These are phyloP conservation scores for Papilio polyxenes DNA, from an alignment of 1,140 invertebrate species.

Conservation along the genomic window DNA sequence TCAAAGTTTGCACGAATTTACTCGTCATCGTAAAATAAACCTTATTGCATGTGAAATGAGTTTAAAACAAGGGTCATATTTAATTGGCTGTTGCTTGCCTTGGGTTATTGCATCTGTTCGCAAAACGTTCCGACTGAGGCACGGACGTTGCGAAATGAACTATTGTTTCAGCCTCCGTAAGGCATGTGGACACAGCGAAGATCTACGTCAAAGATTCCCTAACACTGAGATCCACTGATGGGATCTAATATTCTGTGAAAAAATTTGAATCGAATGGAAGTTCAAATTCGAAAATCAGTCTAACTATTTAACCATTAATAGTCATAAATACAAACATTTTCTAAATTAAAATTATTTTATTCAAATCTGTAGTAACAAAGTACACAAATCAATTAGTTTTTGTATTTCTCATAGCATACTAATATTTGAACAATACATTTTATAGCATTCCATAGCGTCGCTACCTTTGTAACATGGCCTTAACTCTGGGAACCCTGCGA, in stretches of 20 bases:
- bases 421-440: neutral
- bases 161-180: constrained; percentile 13
- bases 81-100: constrained; percentile 3
- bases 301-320: too few species aligned
- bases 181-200: neutral
- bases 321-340: too few species aligned
- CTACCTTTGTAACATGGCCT: neutral
- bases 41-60: constrained; percentile 1
- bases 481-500: constrained; percentile 18
- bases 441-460: neutral
- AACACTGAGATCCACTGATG: too few species aligned
- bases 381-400: too few species aligned
- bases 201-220: too few species aligned
- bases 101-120: constrained; percentile 2
- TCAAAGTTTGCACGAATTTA: neutral
- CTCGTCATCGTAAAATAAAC: neutral
- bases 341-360: too few species aligned
- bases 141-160: constrained; percentile 16
- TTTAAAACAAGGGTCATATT: constrained; percentile 12
- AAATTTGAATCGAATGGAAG: too few species aligned
- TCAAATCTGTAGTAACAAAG: too few species aligned
- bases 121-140: neutral
- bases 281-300: too few species aligned
- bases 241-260: too few species aligned
- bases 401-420: too few species aligned